Base-by-base conservation (phyloP, 2,888 invertebrate genomes). In the Caradrina clavipalpis region DNA sequence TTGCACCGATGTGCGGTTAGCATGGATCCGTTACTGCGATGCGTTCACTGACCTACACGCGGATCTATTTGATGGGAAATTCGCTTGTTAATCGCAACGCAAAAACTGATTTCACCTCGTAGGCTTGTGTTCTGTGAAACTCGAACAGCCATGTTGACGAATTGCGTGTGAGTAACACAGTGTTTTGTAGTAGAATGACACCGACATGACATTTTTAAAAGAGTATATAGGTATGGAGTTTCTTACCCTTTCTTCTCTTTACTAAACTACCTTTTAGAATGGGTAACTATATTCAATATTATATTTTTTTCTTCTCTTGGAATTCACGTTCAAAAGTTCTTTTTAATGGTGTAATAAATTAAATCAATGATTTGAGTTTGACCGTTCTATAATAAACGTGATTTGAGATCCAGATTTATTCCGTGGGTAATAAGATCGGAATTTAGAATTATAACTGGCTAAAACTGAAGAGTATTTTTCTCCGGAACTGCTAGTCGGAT, bases 31-130 rank as follows among this genome's bases (percentile, higher is more conserved):
- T 84, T 86, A 87, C 71, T 50, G 64, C 67, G 74, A 76, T 75
- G 80, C 86, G 90, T 88, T 89, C 91, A 88, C 76, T 89, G 91
- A 90, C 89, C 91, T 82, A 85, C 75, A 86, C 88, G 74, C 87
- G 87, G 88, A 88, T 86, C 78, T 84, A 82, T 84, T 80, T 84
- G 84, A 86, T 90, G 87, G 88, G 90, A 90, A 91, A 90, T 89
- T 89, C 75, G 81, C 85, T 87, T 58, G 80, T 85, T 83, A 81
- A 81, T 82, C 78, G 80, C 69, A 59, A 69, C 78, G 86, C 85
- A 87, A 86, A 87, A 85, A 74, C 60, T 59, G 81, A 72, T 83
- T 81, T 82, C 75, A 67, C 83, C 59, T 62, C 65, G 50, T 64
- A n/a, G 39, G 47, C 69, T 58, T 49, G 11, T 22, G 56, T 66